phyloP scores from a whole-genome alignment of 2,888 invertebrate genomes.

The Altica lythri region DNA sequence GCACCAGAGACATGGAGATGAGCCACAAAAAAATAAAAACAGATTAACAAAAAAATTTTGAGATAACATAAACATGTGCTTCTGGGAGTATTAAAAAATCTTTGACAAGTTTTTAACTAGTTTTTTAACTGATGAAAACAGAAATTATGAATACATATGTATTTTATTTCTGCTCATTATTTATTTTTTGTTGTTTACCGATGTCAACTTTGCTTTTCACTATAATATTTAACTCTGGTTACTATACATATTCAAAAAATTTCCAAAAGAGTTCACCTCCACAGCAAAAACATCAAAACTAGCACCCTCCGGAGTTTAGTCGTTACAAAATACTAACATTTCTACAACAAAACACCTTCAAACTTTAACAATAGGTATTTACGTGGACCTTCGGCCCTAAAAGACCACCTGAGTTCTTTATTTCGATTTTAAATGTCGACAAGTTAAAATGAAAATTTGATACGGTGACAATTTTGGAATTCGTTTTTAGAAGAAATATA shows the following conservation, averaged over 20 bases:
- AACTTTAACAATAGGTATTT: constrained; percentile 33
- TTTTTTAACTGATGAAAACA: too few species aligned
- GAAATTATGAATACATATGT: too few species aligned
- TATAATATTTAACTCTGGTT: too few species aligned
- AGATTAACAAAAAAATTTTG: too few species aligned
- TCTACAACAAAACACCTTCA: constrained; percentile 29
- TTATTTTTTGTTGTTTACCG: too few species aligned
- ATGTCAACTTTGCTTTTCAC: too few species aligned
- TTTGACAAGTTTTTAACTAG: too few species aligned
- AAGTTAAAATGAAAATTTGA: constrained; percentile 19
- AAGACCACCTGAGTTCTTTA: constrained; percentile 17
- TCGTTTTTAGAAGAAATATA: too few species aligned
- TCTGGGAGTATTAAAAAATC: too few species aligned
- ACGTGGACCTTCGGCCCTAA: constrained; percentile 25
- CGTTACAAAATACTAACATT: constrained; percentile 27
- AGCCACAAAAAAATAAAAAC: neutral
- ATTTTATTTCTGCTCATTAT: too few species aligned
- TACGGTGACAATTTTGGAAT: constrained; percentile 19
- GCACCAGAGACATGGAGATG: neutral
- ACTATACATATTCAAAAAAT: neutral
- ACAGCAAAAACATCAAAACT: constrained; percentile 1
- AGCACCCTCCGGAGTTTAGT: constrained; percentile 10
- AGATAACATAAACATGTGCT: too few species aligned
- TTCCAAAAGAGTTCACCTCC: constrained; percentile 10
- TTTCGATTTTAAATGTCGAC: constrained; percentile 10